Base-by-base conservation (phyloP, 2,113 vertebrate genomes). In the Zapornia atra region DNA sequence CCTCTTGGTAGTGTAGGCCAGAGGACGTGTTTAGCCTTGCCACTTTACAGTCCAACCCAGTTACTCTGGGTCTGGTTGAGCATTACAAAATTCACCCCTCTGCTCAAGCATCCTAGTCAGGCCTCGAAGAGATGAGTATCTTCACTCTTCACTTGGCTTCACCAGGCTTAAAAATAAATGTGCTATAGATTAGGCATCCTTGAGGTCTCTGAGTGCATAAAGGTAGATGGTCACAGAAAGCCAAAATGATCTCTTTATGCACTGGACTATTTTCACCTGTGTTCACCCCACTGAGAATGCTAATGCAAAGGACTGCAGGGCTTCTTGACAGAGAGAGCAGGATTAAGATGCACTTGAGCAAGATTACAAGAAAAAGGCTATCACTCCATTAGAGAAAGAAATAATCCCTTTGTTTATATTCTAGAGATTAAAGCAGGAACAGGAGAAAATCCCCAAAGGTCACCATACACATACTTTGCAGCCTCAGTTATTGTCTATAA, bases 341-440 rank as follows among this genome's bases (percentile, higher is more conserved):
- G 75, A 85, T 96, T 94, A 92, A 38, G 53, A 44, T 69, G 85
- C 61, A 78, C 69, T 97, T 92, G 91, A 86, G 61, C 0, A 12
- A 88, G 83, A 81, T 94, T 90, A 64, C 60, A 63, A 59, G 76
- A 57, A 64, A 72, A 82, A 54, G 0, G 2, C 42, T 60, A 83
- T 73, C 1, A 7, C 48, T 88, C 56, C 53, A 51, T 88, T 94
- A 94, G 80, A 34, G 66, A 51, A 73, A 90, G 46, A 66, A 94
- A 59, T 81, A 86, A 94, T 81, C 77, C 60, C n/a, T 92, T 82
- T 86, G 86, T 92, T 94, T 88, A 31, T 82, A 31, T 86, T 42
- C 25, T 70, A 51, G 88, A 68, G 80, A 66, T 94, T 75, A 82
- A 92, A 93, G 63, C 63, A 76, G 59, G 34, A 75, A 18, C 56